Evolutionary conservation across 2,797 vertebrate species (phyloP).

Genomic region (Microchirus variegatus): DNA sequence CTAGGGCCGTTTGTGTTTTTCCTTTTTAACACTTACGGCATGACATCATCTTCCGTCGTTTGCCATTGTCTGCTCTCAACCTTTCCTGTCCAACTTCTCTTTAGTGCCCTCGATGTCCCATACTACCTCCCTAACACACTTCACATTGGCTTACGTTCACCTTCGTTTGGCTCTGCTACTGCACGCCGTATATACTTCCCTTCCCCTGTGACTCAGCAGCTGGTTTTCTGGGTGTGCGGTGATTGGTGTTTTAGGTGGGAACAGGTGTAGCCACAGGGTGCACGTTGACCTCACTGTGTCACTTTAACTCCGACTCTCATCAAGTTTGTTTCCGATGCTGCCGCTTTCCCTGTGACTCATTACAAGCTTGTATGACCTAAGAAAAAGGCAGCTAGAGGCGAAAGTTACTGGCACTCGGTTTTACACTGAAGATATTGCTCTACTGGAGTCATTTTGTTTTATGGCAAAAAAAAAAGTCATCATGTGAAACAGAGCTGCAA

Average conservation of each 20-base stretch:
- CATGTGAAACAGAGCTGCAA: no score
- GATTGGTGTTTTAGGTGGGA: constrained; percentile 65
- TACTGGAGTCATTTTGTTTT: neutral
- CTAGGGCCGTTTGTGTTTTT: constrained; percentile 38
- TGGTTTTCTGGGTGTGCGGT: constrained; percentile 48
- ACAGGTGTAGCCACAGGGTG: constrained; percentile 65
- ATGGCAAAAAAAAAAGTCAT: no score
- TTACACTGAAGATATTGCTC: neutral
- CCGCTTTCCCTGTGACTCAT: constrained; percentile 51
- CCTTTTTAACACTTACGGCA: constrained; percentile 19
- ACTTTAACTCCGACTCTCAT: constrained; percentile 64
- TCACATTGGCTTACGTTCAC: constrained; percentile 54
- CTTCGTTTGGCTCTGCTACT: constrained; percentile 30
- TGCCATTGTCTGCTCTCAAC: neutral
- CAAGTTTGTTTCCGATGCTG: constrained; percentile 50
- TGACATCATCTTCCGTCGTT: constrained; percentile 35
- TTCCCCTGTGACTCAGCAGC: constrained; percentile 64
- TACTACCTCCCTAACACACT: constrained; percentile 38
- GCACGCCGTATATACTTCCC: constrained; percentile 6
- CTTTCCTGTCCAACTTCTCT: constrained; percentile 19
- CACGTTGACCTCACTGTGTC: constrained; percentile 72
- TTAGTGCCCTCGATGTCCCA: constrained; percentile 26
- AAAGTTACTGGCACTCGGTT: neutral
- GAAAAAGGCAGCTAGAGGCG: constrained; percentile 2
- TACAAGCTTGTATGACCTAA: constrained; percentile 30